Base-by-base conservation (phyloP, 2,888 invertebrate genomes). In the Meta bourneti region DNA sequence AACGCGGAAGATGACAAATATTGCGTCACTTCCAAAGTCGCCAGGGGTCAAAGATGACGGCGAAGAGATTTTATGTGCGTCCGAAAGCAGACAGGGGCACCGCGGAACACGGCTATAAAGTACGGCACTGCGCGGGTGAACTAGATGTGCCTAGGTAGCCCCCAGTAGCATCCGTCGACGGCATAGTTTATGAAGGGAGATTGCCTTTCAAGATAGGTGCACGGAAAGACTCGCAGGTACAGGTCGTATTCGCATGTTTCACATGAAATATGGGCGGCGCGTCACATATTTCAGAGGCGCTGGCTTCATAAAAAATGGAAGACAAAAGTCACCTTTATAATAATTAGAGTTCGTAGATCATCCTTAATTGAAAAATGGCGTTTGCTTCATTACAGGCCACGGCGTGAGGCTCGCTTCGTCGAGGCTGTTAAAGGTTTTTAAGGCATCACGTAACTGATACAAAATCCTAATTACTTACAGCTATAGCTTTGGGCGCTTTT, bases 61-160 rank as follows among this genome's bases (percentile, higher is more conserved):
- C 69, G 75, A 83, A 69, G 51, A 72, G 77, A 78, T 75, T 82
- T 82, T 88, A 88, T 88, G 81, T 49, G 88, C 82, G 79, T 51
- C 34, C 79, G 51, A 87, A n/a, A 79, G 71, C 79, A 70, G 89
- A 89, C 82, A 88, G 34, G 34, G 34, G 74, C 88, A 61, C 20
- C 77, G 71, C 77, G 71, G 77, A 89, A 89, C 89, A 89, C 75
- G 77, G 89, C 89, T 77, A 89, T 89, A 89, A 89, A 89, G 77
- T 77, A 89, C 70, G 48, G 48, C 34, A 34, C 82, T 61, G 34
- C 61, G 82, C 74, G 72, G 88, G 79, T 74, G 61, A 79, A 79
- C 87, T 87, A 71, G 88, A 81, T 88, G 34, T 88, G 69, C 72
- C 20, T 19, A 13, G 70, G 77, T 72, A 77, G 70, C 89, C 71